Evolutionary conservation across 2,888 invertebrate genomes (phyloP).

Genomic region (Pristionchus exspectatus): DNA sequence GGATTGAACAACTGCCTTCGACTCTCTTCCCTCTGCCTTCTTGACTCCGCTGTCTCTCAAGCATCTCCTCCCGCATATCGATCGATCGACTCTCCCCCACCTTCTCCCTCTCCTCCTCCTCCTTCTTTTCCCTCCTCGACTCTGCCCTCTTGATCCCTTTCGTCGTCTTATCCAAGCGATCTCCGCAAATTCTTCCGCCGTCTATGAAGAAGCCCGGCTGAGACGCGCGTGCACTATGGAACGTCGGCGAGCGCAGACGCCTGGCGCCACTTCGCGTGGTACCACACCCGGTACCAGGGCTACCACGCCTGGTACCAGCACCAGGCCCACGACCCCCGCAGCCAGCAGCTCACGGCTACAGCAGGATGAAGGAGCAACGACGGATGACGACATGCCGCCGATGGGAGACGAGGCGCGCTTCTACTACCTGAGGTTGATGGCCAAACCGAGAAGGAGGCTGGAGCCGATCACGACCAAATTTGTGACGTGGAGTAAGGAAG

Average conservation of each 20-base stretch:
- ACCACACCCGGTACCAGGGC: neutral
- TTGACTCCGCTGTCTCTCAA: neutral
- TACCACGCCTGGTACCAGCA: neutral
- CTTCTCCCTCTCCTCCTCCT: slow-evolving; percentile 30
- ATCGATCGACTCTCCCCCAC: slow-evolving; percentile 20
- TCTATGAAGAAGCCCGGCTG: slow-evolving; percentile 67
- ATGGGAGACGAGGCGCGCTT: slow-evolving; percentile 73
- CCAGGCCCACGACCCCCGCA: neutral
- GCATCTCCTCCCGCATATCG: neutral
- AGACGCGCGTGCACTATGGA: neutral
- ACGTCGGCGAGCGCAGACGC: neutral
- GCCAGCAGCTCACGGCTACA: neutral
- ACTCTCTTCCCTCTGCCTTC: neutral
- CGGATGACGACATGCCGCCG: slow-evolving; percentile 14
- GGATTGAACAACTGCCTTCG: slow-evolving; percentile 27
- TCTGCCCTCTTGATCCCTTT: neutral
- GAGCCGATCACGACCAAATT: slow-evolving; percentile 78
- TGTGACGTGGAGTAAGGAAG: slow-evolving; percentile 75
- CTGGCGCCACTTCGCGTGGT: neutral
- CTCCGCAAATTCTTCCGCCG: slow-evolving; percentile 46
- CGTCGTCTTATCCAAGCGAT: neutral
- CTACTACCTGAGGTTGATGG: slow-evolving; percentile 79
- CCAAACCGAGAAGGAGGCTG: slow-evolving; percentile 70
- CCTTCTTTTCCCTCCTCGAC: neutral
- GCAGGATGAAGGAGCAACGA: neutral